These are phyloP conservation scores for Bombus soroeensis DNA, from an alignment of 1,140 invertebrate species.

Conservation along the genomic window DNA sequence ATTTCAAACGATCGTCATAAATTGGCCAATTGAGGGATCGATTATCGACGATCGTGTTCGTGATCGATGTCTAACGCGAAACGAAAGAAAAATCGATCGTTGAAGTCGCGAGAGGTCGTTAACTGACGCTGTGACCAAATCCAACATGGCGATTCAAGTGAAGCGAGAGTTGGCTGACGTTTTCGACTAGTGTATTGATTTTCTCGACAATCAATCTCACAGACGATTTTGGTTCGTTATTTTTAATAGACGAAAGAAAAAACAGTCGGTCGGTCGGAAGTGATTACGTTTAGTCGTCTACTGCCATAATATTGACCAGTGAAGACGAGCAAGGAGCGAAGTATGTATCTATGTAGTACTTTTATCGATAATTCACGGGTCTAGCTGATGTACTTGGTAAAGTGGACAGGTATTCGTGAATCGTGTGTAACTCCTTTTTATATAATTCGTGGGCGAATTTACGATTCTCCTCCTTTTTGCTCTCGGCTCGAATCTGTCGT, in stretches of 20 bases:
- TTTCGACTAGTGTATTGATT: constrained; percentile 30
- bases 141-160: constrained; percentile 4
- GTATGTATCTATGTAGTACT: neutral
- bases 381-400: neutral
- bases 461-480: neutral
- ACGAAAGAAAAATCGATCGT: neutral
- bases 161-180: too few relatives aligned
- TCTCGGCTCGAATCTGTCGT: neutral
- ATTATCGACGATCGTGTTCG: neutral
- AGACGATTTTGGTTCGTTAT: constrained; percentile 8
- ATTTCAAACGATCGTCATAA: neutral
- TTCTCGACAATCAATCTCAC: constrained; percentile 60
- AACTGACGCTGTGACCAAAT: constrained; percentile 48
- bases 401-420: neutral
- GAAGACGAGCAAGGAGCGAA: neutral
- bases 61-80: neutral
- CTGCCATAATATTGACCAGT: constrained; percentile 23
- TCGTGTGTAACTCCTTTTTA: neutral
- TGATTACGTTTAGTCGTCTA: constrained; percentile 7
- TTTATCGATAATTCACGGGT: neutral
- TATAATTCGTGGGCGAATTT: neutral
- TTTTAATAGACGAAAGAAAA: neutral
- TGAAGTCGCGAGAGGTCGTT: constrained; percentile 17
- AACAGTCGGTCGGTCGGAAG: neutral
- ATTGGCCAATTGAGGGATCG: constrained; percentile 22